phyloP scores from a whole-genome alignment of 2,888 invertebrate genomes.

The Andrena trimmerana region DNA sequence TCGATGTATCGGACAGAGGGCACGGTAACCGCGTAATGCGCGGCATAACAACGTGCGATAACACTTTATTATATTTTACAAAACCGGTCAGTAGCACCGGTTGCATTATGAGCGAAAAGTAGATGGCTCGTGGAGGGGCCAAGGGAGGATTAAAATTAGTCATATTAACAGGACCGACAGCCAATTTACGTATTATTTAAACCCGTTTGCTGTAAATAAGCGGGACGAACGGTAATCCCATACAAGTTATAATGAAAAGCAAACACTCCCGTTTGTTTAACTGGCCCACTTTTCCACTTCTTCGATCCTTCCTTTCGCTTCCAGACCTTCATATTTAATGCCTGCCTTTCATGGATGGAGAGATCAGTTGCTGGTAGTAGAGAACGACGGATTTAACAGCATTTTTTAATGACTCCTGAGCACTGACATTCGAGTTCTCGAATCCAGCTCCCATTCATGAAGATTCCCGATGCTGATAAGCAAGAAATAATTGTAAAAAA shows the following conservation, averaged over 20 bases:
- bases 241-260: conserved; percentile 50
- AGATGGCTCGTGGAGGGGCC: background rate
- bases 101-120: conserved; percentile 58
- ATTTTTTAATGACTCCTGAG: background rate
- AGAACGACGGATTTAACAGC: background rate
- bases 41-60: conserved; percentile 66
- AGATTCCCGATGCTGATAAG: background rate
- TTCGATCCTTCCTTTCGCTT: background rate
- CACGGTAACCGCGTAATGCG: conserved; percentile 58
- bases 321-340: background rate
- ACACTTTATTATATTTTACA: conserved; percentile 70
- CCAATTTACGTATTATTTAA: conserved; percentile 57
- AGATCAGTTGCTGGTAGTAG: background rate
- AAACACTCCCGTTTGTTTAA: conserved; percentile 40
- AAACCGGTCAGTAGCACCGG: conserved; percentile 58
- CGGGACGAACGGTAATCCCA: conserved; percentile 45
- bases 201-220: conserved; percentile 45
- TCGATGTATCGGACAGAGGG: conserved; percentile 49
- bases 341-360: background rate
- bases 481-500: no score
- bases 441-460: no score
- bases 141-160: conserved; percentile 61
- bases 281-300: conserved; percentile 1
- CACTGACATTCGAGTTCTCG: background rate
- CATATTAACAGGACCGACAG: conserved; percentile 56